These are phyloP conservation scores for Anguilla obscura DNA, from an alignment of 2,797 vertebrate species.

Conservation along the genomic window DNA sequence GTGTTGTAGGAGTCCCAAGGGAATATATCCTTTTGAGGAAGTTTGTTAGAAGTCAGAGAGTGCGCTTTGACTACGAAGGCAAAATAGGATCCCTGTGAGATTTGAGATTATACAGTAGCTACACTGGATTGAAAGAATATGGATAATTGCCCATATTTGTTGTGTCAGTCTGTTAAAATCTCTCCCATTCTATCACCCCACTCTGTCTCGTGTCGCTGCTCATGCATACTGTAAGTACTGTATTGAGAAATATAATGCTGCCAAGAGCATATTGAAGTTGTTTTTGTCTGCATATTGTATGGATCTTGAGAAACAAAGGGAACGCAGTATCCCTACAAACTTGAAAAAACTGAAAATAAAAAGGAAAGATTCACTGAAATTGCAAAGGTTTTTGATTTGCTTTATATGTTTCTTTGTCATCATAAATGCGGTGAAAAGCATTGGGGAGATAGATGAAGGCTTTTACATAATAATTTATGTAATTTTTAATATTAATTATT, in stretches of 20 bases:
- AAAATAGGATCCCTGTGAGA: background rate
- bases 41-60: background rate
- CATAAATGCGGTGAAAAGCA: background rate
- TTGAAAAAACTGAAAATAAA: background rate
- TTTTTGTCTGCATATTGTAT: background rate
- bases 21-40: background rate
- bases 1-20: conserved; percentile 7
- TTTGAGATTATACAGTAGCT: background rate
- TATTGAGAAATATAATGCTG: conserved; percentile 46
- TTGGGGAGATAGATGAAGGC: background rate
- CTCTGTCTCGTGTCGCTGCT: conserved; percentile 51
- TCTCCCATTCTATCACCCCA: conserved; percentile 39
- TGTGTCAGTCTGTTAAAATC: background rate
- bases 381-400: background rate
- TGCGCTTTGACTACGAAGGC: conserved; percentile 7
- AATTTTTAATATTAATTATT: background rate
- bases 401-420: conserved; percentile 15
- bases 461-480: no score
- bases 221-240: conserved; percentile 59
- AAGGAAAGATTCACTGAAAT: background rate
- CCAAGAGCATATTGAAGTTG: conserved; percentile 20
- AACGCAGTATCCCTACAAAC: background rate
- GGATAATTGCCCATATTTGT: background rate
- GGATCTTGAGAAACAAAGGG: background rate
- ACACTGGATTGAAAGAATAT: background rate